phyloP scores from a whole-genome alignment of 2,113 vertebrate species.

The Rhinolophus ferrumequinum region DNA sequence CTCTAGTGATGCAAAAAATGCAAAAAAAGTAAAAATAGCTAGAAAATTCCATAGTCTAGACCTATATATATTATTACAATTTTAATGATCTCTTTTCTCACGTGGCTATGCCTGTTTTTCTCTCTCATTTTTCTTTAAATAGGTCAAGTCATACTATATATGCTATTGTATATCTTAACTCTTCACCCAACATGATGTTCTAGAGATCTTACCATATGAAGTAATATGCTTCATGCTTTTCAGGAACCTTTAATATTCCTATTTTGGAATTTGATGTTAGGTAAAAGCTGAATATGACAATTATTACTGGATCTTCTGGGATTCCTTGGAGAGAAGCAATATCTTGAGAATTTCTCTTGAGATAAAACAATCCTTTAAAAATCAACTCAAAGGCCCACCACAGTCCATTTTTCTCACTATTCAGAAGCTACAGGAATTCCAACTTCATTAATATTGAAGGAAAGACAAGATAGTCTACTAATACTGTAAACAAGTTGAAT shows the following conservation, averaged over 20 bases:
- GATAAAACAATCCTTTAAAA: neutral
- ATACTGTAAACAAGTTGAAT: neutral
- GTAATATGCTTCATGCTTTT: neutral
- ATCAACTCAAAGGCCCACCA: neutral
- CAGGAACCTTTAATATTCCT: neutral
- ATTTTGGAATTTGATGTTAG: neutral
- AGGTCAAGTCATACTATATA: neutral
- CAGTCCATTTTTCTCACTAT: neutral
- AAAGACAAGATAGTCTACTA: neutral
- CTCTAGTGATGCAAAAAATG: neutral
- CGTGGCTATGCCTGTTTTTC: neutral
- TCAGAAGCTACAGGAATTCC: neutral
- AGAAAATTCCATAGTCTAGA: neutral
- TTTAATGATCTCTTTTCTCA: neutral
- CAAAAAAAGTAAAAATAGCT: neutral
- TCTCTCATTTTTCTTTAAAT: neutral
- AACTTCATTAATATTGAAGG: neutral
- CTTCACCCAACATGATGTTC: neutral
- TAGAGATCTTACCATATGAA: neutral
- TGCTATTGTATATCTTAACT: neutral
- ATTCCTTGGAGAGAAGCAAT: neutral
- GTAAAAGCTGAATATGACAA: neutral
- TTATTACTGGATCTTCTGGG: neutral
- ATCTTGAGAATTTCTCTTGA: neutral
- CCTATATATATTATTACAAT: neutral